Base-by-base conservation (phyloP, 2,797 vertebrate species). In the Melanotaenia trifasciata region DNA sequence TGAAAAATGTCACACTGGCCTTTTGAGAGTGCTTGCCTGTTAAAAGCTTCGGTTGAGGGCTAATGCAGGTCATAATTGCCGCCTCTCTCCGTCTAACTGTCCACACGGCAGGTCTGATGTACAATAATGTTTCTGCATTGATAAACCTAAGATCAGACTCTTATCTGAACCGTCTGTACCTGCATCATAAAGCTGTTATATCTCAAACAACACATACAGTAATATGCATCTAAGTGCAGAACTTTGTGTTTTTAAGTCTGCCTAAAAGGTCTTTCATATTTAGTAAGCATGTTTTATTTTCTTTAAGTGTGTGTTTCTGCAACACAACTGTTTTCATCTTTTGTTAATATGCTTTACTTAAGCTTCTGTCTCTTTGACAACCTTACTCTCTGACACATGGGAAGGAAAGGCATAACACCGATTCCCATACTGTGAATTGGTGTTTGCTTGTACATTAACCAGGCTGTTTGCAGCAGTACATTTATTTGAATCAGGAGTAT, bases 1-100 rank as follows among this genome's bases (percentile, higher is more conserved):
- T 88, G 87, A 28, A 91, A 94, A 94, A 94, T 94, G 91, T 93
- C 93, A 94, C 78, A 51, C 79, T 93, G 92, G 90, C 93, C 92
- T 94, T 94, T 94, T 82, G 90, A 85, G 79, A 89, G 75, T 51
- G 83, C 87, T 89, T 83, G 85, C 77, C 85, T 81, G 75, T n/a
- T 85, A 88, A 90, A 89, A 91, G 87, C 78, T 80, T 72, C 74
- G 74, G 81, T 79, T 83, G 71, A 79, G 74, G 72, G 75, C 79
- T 90, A 88, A 92, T 89, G 82, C 72, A 43, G 24, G 56, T 58
- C 4, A 14, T 89, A 89, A 88, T 87, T 90, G 84, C 87, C 74
- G 76, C 81, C 76, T 76, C 74, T 80, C 75, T 74, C 50, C 67
- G 35, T 72, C 72, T 58, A 81, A 79, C 79, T 65, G 70, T 58